These are phyloP conservation scores for Atethmia centrago DNA, from an alignment of 2,888 invertebrate species.

Conservation along the genomic window DNA sequence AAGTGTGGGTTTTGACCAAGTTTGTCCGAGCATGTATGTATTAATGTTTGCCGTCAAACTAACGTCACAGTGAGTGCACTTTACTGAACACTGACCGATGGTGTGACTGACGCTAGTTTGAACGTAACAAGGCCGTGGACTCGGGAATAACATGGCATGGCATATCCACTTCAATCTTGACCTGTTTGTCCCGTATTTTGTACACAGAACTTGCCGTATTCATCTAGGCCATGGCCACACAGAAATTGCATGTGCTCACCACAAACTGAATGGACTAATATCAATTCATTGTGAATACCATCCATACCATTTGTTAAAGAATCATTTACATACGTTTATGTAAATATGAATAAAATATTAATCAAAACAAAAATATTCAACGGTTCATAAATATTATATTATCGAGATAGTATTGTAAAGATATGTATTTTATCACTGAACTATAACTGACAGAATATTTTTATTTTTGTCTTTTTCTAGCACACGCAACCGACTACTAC, in stretches of 20 bases:
- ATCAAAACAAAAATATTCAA: slow-evolving; percentile 66
- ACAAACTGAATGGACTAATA: slow-evolving; percentile 70
- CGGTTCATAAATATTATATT: slow-evolving; percentile 47
- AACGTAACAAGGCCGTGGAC: slow-evolving; percentile 45
- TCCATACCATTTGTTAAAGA: slow-evolving; percentile 62
- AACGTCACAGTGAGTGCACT: slow-evolving; percentile 59
- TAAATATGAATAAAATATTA: slow-evolving; percentile 60
- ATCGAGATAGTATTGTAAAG: slow-evolving; percentile 59
- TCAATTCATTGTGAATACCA: slow-evolving; percentile 78
- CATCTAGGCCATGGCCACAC: slow-evolving; percentile 68
- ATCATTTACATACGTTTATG: slow-evolving; percentile 62
- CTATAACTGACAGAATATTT: slow-evolving; percentile 83
- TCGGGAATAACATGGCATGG: slow-evolving; percentile 41
- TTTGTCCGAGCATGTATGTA: slow-evolving; percentile 58
- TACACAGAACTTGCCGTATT: slow-evolving; percentile 41
- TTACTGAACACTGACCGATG: slow-evolving; percentile 52
- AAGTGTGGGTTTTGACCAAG: slow-evolving; percentile 53
- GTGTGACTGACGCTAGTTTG: slow-evolving; percentile 60
- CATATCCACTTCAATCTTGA: not conserved
- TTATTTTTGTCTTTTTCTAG: slow-evolving; percentile 91
- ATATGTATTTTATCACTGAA: slow-evolving; percentile 64
- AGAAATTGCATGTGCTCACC: slow-evolving; percentile 78
- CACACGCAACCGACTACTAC: slow-evolving; percentile 99
- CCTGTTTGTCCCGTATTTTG: slow-evolving; percentile 4
- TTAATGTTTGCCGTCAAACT: slow-evolving; percentile 53